Percentiles rank a stretch among this genome's conserved stretches.
phyloP scores from a whole-genome alignment of 2,113 vertebrate species.

The Syngnathus typhle region DNA sequence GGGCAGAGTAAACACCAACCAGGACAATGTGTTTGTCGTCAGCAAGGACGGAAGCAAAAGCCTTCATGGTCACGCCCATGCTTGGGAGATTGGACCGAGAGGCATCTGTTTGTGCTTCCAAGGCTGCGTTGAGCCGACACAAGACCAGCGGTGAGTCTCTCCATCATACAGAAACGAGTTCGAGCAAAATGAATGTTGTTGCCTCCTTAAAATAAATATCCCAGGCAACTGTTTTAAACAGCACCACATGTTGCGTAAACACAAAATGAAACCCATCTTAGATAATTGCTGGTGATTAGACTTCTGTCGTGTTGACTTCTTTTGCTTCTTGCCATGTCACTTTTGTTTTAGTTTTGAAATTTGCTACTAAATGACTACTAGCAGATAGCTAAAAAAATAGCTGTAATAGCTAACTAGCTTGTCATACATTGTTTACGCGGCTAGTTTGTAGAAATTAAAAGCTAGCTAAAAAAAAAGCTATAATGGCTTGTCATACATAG shows the following conservation, averaged over 20 bases:
- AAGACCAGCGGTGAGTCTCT: constrained; percentile 15
- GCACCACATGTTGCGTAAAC: constrained; percentile 11
- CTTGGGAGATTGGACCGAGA: constrained; percentile 40
- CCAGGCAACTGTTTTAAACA: constrained; percentile 10
- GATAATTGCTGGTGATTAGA: background rate
- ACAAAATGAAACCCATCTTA: background rate
- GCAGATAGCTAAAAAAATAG: too few species aligned
- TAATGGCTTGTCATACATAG: too few species aligned
- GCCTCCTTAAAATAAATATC: constrained; percentile 13
- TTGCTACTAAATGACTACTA: background rate
- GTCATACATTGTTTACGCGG: too few species aligned
- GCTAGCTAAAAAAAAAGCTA: too few species aligned
- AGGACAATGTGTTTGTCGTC: constrained; percentile 42
- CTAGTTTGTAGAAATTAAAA: too few species aligned
- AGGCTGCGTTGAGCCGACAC: constrained; percentile 30
- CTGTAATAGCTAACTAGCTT: too few species aligned
- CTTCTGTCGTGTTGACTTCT: background rate
- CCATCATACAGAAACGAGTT: constrained; percentile 1
- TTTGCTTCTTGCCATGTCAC: background rate
- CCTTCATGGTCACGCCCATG: constrained; percentile 28
- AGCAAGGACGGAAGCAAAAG: constrained; percentile 26
- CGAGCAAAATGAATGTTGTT: constrained; percentile 1
- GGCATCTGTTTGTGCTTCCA: constrained; percentile 36
- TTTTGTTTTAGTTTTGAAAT: background rate
- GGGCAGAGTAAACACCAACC: constrained; percentile 23